A percentile compares a stretch with the other conserved stretches of the same genome.
Conservation (phyloP, 2,888 invertebrate species). For the Drosophila nigricruria region DNA sequence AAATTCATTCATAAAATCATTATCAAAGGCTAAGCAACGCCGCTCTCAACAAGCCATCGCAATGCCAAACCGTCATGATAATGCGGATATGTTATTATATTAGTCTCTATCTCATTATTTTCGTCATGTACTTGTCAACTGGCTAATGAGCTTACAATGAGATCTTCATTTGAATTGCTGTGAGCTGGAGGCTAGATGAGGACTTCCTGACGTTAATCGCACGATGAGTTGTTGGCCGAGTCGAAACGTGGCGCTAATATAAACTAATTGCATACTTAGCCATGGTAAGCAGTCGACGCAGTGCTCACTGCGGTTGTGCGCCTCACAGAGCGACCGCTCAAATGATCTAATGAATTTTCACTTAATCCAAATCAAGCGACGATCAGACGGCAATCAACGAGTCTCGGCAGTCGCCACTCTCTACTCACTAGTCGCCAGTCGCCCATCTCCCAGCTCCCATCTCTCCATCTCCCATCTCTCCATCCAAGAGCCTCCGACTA, state of each 20-base stretch:
- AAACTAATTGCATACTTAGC: slow-evolving; percentile 73
- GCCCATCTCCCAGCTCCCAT: slow-evolving; percentile 14
- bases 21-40: neutral
- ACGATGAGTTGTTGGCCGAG: slow-evolving; percentile 20
- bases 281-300: slow-evolving; percentile 34
- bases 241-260: slow-evolving; percentile 57
- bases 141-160: slow-evolving; percentile 62
- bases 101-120: slow-evolving; percentile 15
- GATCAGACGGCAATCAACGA: slow-evolving; percentile 70
- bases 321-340: slow-evolving; percentile 61
- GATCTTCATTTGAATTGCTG: slow-evolving; percentile 23
- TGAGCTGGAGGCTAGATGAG: slow-evolving; percentile 4
- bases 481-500: neutral
- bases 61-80: slow-evolving; percentile 21
- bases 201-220: slow-evolving; percentile 64
- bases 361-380: slow-evolving; percentile 80
- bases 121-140: slow-evolving; percentile 49
- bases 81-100: slow-evolving; percentile 21
- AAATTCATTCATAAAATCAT: neutral
- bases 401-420: slow-evolving; percentile 24
- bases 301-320: slow-evolving; percentile 62
- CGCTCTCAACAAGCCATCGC: neutral
- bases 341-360: slow-evolving; percentile 80
- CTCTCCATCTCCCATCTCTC: slow-evolving; percentile 13
- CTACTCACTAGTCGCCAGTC: slow-evolving; percentile 23